Conservation (phyloP, 2,797 vertebrate genomes). For the Urocyon cinereoargenteus region DNA sequence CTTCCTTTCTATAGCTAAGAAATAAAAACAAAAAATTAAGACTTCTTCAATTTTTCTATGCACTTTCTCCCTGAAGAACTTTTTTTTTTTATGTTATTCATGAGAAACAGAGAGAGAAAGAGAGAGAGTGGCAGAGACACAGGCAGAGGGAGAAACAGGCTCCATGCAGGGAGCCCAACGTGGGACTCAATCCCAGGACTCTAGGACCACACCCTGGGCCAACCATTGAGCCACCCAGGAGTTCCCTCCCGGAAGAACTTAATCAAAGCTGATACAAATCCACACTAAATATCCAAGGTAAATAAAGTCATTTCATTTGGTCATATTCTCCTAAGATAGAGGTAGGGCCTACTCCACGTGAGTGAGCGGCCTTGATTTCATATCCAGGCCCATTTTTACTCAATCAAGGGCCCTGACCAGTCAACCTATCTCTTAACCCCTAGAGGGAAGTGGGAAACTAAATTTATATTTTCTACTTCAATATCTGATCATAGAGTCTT, state of each 20-base stretch:
- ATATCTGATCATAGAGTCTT: neutral
- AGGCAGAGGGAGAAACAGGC: too few species aligned
- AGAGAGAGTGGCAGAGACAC: too few species aligned
- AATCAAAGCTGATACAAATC: neutral
- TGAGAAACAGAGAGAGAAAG: too few species aligned
- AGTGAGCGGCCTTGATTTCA: neutral
- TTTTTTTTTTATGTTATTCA: neutral
- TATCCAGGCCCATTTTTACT: neutral
- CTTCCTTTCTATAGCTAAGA: neutral
- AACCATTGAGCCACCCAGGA: too few species aligned
- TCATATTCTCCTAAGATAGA: neutral
- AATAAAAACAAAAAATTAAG: neutral
- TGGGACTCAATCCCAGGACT: too few species aligned
- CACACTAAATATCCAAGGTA: neutral
- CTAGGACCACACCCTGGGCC: too few species aligned
- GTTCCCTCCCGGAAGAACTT: neutral
- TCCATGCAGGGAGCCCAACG: too few species aligned
- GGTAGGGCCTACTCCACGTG: accelerated
- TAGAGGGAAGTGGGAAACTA: neutral
- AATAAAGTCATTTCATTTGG: neutral
- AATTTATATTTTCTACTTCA: conserved; percentile 54
- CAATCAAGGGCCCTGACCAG: neutral
- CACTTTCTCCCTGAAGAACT: neutral
- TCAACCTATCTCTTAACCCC: neutral
- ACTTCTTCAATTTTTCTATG: neutral